Evolutionary conservation across 2,797 vertebrate genomes (phyloP).

Genomic region (Ctenochaetus hawaiiensis): DNA sequence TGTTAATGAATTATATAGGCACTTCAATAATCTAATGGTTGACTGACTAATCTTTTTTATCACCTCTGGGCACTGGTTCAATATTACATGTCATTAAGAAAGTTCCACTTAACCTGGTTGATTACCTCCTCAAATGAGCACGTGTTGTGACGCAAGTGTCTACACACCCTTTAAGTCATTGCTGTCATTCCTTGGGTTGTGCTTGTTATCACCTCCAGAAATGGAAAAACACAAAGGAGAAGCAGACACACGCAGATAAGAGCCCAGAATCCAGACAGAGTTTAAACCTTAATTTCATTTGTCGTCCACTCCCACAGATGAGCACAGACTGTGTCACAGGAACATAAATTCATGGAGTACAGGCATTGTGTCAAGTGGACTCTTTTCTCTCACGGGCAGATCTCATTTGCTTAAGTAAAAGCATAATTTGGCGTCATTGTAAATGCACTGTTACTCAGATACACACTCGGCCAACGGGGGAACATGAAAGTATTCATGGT

Average conservation of each 20-base stretch:
- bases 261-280: background rate
- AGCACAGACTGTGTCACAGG: background rate
- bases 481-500: slow-evolving; percentile 28
- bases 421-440: slow-evolving; percentile 11
- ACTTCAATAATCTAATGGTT: slow-evolving; percentile 2
- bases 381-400: background rate
- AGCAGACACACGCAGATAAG: slow-evolving; percentile 16
- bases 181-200: slow-evolving; percentile 17
- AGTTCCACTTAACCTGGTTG: background rate
- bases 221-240: slow-evolving; percentile 7
- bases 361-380: slow-evolving; percentile 9
- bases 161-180: slow-evolving; percentile 53
- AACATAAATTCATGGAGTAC: background rate
- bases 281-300: slow-evolving; percentile 4
- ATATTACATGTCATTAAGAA: slow-evolving; percentile 6
- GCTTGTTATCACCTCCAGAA: slow-evolving; percentile 15
- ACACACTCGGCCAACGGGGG: background rate
- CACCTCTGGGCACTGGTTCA: slow-evolving; percentile 32
- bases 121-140: slow-evolving; percentile 43
- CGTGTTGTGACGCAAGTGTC: slow-evolving; percentile 50
- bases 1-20: background rate
- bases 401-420: slow-evolving; percentile 6
- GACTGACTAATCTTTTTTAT: slow-evolving; percentile 38
- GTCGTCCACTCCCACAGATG: slow-evolving; percentile 3
- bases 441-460: slow-evolving; percentile 6